phyloP scores from a whole-genome alignment of 1,140 invertebrate genomes.

The Aphelenchoides fujianensis region DNA sequence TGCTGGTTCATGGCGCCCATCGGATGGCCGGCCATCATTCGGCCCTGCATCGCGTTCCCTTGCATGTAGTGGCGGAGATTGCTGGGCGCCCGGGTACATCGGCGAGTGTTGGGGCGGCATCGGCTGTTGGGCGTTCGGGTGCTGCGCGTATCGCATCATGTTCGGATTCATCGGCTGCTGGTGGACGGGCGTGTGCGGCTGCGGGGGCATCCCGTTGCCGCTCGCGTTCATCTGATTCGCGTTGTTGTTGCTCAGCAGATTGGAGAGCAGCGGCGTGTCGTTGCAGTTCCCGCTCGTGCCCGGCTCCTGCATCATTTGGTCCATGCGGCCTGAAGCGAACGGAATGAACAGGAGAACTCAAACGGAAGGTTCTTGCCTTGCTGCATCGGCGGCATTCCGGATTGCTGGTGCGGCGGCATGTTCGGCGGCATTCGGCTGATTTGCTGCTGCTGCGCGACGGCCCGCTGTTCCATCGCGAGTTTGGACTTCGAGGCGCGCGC shows the following conservation, averaged over 20 bases:
- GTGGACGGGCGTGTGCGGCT: conserved; percentile 19
- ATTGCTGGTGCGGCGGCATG: background rate
- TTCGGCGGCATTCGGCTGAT: background rate
- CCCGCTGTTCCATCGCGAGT: background rate
- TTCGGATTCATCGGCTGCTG: conserved; percentile 25
- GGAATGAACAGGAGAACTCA: background rate
- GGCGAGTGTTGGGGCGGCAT: background rate
- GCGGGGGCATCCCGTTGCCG: conserved; percentile 17
- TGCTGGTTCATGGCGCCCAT: background rate
- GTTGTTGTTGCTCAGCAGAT: conserved; percentile 29
- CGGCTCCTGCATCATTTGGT: conserved; percentile 2
- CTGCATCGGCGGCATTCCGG: background rate
- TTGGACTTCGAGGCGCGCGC: background rate
- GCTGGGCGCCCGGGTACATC: conserved; percentile 7
- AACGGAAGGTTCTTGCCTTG: background rate
- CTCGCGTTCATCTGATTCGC: conserved; percentile 12
- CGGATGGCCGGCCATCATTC: background rate
- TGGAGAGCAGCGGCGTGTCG: conserved; percentile 31
- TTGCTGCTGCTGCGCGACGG: background rate
- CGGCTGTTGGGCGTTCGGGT: too few relatives aligned
- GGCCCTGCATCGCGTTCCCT: background rate
- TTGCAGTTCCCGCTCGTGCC: conserved; percentile 3
- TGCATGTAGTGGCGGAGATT: conserved; percentile 14
- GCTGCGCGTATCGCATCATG: conserved; percentile 5
- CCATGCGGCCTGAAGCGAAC: background rate